Evolutionary conservation across 2,888 invertebrate genomes (phyloP).

Genomic region (Lithosia quadra): DNA sequence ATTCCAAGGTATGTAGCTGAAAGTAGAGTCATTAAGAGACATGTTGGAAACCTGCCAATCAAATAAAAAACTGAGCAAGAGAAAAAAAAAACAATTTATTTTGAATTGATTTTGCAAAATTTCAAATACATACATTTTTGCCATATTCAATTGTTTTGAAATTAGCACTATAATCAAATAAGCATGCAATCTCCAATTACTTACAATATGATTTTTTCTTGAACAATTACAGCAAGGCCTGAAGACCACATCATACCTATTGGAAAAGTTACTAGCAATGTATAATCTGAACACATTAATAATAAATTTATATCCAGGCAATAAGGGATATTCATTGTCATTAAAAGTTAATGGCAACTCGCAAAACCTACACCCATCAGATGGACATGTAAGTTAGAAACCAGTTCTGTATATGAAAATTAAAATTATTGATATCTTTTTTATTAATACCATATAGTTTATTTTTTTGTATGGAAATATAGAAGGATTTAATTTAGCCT

Average conservation of each 20-base stretch:
- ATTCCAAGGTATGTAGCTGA: not conserved
- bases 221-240: constrained; percentile 85
- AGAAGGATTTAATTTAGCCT: no score
- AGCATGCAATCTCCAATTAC: not conserved
- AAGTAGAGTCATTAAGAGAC: not conserved
- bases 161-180: not conserved
- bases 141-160: not conserved
- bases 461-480: no score
- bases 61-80: not conserved
- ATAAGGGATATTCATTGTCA: constrained; percentile 95
- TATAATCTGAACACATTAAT: constrained; percentile 96
- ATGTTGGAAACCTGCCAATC: not conserved
- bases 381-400: constrained; percentile 75
- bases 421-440: not conserved
- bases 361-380: constrained; percentile 77
- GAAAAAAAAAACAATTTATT: not conserved
- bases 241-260: constrained; percentile 90
- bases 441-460: not conserved
- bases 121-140: not conserved
- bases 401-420: not conserved
- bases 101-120: not conserved
- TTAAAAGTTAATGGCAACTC: constrained; percentile 88
- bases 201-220: constrained; percentile 7
- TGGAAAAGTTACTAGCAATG: constrained; percentile 94
- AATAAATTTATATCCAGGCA: constrained; percentile 96